Conservation (phyloP, 2,888 invertebrate genomes). For the Microplitis deprimator region DNA sequence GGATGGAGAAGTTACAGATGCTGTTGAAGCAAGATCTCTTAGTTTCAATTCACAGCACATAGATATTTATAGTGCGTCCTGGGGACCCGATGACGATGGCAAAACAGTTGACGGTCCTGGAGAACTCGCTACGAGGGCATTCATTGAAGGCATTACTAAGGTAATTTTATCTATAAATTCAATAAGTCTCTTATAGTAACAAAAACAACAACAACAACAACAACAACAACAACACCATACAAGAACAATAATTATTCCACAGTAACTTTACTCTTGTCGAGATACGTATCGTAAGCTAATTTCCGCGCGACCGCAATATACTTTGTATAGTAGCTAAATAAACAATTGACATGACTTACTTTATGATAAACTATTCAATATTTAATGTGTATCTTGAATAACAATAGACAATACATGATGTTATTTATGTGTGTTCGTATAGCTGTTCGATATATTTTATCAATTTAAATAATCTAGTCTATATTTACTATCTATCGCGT, state of each 20-base stretch:
- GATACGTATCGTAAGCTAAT: background rate
- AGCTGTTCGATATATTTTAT: background rate
- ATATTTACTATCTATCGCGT: background rate
- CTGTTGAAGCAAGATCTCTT: slow-evolving; percentile 95
- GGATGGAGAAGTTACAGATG: slow-evolving; percentile 98
- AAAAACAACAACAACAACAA: background rate
- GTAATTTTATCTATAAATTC: slow-evolving; percentile 70
- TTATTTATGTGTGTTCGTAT: background rate
- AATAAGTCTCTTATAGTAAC: background rate
- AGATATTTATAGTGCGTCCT: slow-evolving; percentile 98
- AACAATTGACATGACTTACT: background rate
- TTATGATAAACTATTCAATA: background rate
- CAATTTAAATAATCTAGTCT: background rate
- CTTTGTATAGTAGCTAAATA: background rate
- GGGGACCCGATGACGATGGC: slow-evolving; percentile 99
- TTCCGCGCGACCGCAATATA: background rate
- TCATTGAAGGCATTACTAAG: slow-evolving; percentile 95
- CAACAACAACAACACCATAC: background rate
- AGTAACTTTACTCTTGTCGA: background rate
- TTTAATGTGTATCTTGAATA: background rate
- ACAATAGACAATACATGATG: background rate
- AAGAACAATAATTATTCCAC: background rate
- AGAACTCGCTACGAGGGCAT: slow-evolving; percentile 93
- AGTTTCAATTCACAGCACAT: slow-evolving; percentile 96
- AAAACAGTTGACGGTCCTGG: slow-evolving; percentile 99